phyloP scores from a whole-genome alignment of 2,113 vertebrate species.

The Entomyzon cyanotis region DNA sequence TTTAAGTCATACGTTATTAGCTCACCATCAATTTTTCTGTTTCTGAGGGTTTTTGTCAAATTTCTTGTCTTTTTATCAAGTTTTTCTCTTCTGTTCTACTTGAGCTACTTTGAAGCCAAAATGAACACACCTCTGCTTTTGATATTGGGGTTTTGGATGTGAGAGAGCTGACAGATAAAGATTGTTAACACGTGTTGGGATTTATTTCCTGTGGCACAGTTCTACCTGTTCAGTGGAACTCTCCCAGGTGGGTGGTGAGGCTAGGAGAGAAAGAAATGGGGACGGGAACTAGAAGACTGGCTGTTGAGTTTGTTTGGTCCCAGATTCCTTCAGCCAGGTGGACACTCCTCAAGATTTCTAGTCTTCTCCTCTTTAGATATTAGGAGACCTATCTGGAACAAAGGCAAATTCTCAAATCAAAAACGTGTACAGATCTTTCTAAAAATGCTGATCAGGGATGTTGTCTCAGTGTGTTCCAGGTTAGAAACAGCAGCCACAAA shows the following conservation, averaged over 20 bases:
- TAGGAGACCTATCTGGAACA: neutral
- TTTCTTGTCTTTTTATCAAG: constrained; percentile 23
- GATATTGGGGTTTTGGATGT: constrained; percentile 3
- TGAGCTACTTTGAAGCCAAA: constrained; percentile 21
- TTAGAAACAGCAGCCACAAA: neutral
- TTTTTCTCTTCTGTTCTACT: constrained; percentile 20
- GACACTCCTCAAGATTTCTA: neutral
- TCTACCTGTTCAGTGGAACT: rapidly evolving
- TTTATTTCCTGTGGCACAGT: neutral
- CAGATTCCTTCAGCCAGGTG: neutral
- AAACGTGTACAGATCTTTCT: neutral
- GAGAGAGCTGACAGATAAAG: constrained; percentile 14
- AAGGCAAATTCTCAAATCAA: neutral
- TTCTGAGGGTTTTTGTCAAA: constrained; percentile 27
- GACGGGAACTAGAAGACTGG: neutral
- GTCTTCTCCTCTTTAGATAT: neutral
- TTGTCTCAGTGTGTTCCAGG: neutral
- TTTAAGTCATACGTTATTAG: neutral
- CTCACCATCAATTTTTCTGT: constrained; percentile 22
- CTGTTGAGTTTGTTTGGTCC: neutral
- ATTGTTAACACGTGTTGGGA: neutral
- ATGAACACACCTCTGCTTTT: neutral
- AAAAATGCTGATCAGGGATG: neutral
- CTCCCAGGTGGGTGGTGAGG: neutral
- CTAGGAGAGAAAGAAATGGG: neutral